Percentiles rank a stretch among this genome's conserved stretches.
Conservation (phyloP, 2,888 invertebrate species). For the Caradrina clavipalpis region DNA sequence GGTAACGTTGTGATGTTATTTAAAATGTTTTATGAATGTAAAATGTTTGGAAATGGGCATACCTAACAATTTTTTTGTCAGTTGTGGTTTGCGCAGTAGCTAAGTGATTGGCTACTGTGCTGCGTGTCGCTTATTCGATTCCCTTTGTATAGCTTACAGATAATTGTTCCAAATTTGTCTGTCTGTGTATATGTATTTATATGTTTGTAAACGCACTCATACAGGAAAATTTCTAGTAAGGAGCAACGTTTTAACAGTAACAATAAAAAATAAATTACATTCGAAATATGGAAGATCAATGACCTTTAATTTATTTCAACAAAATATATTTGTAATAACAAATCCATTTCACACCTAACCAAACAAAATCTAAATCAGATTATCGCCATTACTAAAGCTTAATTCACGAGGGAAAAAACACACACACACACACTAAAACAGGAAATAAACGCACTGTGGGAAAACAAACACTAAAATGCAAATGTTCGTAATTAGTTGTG, state of each 20-base stretch:
- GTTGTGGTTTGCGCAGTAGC: too few relatives aligned
- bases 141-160: too few relatives aligned
- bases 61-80: too few relatives aligned
- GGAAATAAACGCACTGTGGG: slow-evolving; percentile 63
- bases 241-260: neutral
- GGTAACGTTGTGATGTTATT: slow-evolving; percentile 20
- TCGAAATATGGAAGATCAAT: slow-evolving; percentile 4
- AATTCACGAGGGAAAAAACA: slow-evolving; percentile 48
- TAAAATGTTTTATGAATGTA: neutral
- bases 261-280: neutral
- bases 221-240: too few relatives aligned
- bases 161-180: too few relatives aligned
- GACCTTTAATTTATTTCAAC: slow-evolving; percentile 10
- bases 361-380: slow-evolving; percentile 45
- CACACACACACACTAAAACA: slow-evolving; percentile 32
- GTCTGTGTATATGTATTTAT: too few relatives aligned
- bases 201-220: too few relatives aligned
- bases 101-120: too few relatives aligned
- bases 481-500: slow-evolving; percentile 79
- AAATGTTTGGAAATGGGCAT: neutral
- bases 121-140: too few relatives aligned
- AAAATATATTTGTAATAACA: slow-evolving; percentile 15
- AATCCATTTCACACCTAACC: slow-evolving; percentile 34
- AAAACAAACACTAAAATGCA: slow-evolving; percentile 80
- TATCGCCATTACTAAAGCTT: slow-evolving; percentile 36